A percentile compares a stretch with the other conserved stretches of the same genome.
phyloP scores from a whole-genome alignment of 30 jellyfish, hydroid and myxozoan species.

The Aurelia sp. region DNA sequence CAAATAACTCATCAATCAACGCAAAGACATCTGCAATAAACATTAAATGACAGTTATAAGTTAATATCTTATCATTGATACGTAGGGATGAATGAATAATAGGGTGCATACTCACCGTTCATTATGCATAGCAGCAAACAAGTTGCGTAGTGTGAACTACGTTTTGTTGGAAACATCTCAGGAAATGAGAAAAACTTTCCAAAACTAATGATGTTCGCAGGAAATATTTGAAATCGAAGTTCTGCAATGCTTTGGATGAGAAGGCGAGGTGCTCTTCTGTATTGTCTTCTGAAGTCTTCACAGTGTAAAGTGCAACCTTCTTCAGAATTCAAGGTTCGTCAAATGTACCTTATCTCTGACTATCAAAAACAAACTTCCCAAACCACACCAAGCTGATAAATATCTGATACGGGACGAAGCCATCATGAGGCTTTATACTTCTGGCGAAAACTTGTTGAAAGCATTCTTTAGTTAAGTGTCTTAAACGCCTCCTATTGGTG shows the following conservation, averaged over 20 bases:
- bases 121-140: too few species aligned
- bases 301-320: too few species aligned
- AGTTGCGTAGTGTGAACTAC: too few species aligned
- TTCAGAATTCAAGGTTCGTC: background rate
- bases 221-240: too few species aligned
- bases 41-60: background rate
- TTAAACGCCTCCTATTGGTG: slow-evolving; percentile 83
- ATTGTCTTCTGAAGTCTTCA: too few species aligned
- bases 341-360: background rate
- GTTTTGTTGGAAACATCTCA: too few species aligned
- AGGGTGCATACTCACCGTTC: too few species aligned
- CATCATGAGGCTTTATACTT: slow-evolving; percentile 57
- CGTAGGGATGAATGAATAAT: too few species aligned
- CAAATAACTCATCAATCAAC: slow-evolving; percentile 51
- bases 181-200: too few species aligned
- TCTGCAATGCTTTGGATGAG: too few species aligned
- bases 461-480: slow-evolving; percentile 78
- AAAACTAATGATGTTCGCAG: too few species aligned
- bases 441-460: slow-evolving; percentile 67
- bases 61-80: background rate
- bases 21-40: background rate
- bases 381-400: slow-evolving; percentile 70
- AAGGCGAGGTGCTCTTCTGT: too few species aligned
- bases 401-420: slow-evolving; percentile 51
- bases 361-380: slow-evolving; percentile 55